Conservation (phyloP, 2,113 vertebrate genomes). For the Micromys minutus region DNA sequence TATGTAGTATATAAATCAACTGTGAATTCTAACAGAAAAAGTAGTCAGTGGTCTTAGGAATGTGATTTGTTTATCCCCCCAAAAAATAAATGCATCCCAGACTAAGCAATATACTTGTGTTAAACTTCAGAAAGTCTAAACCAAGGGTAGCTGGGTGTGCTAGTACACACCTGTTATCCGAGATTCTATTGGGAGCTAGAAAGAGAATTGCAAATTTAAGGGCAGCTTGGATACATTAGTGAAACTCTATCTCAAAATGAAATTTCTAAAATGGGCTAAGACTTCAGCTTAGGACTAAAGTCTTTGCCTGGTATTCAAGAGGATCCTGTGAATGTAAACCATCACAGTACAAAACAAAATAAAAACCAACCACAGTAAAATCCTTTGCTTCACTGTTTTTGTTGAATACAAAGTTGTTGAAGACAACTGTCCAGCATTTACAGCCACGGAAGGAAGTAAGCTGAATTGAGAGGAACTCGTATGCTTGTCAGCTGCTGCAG, state of each 20-base stretch:
- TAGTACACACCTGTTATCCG: neutral
- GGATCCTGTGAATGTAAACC: neutral
- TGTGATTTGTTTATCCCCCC: conserved; percentile 54
- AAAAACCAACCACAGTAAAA: conserved; percentile 59
- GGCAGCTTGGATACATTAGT: neutral
- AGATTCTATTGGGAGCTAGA: neutral
- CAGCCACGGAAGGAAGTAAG: conserved; percentile 63
- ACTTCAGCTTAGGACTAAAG: neutral
- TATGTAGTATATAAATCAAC: neutral
- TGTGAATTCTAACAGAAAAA: conserved; percentile 53
- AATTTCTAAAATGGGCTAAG: neutral
- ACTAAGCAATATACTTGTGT: conserved; percentile 34
- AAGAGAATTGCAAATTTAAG: neutral
- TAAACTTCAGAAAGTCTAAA: conserved; percentile 66
- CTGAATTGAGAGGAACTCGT: neutral
- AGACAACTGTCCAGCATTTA: conserved; percentile 61
- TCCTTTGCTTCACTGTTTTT: conserved; percentile 45
- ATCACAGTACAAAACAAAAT: conserved; percentile 33
- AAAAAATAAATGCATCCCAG: conserved; percentile 52
- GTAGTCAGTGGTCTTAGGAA: conserved; percentile 55
- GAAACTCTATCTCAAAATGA: neutral
- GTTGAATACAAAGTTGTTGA: conserved; percentile 56
- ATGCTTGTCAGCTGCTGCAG: conserved; percentile 52
- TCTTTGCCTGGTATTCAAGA: neutral
- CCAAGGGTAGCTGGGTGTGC: neutral